A percentile compares a stretch with the other conserved stretches of the same genome.
These are phyloP conservation scores for Dolichoris vasculosae DNA, from an alignment of 1,140 invertebrate genomes.

Conservation along the genomic window DNA sequence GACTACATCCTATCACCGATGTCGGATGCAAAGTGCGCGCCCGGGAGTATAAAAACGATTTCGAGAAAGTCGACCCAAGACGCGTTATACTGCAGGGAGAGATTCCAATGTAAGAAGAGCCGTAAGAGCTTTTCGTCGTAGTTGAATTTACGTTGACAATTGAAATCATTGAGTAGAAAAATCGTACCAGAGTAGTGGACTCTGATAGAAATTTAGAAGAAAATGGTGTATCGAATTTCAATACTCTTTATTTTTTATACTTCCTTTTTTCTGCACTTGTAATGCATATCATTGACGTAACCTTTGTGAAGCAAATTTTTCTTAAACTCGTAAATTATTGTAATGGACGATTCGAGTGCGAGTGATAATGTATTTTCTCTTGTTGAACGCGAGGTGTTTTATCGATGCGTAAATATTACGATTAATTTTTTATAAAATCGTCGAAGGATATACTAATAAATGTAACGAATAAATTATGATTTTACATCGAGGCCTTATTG, in stretches of 20 bases:
- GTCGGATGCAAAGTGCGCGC: constrained; percentile 21
- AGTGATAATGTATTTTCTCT: no score
- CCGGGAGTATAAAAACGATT: constrained; percentile 30
- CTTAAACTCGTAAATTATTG: no score
- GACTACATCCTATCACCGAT: constrained; percentile 36
- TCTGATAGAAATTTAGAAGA: not conserved
- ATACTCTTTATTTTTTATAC: not conserved
- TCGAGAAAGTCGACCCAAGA: not conserved
- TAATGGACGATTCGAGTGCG: no score
- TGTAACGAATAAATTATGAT: no score
- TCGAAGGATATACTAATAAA: no score
- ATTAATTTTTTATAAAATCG: no score
- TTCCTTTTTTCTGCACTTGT: not conserved
- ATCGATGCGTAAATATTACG: no score
- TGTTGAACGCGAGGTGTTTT: no score
- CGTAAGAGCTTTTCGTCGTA: constrained; percentile 8
- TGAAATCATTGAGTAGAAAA: not conserved
- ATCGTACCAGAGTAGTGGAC: not conserved
- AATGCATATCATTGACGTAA: not conserved
- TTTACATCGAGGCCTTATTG: no score
- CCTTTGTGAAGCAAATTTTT: no score
- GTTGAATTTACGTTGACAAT: constrained; percentile 7
- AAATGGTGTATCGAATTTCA: not conserved
- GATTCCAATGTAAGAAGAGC: not conserved
- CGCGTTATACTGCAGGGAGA: not conserved